Evolutionary conservation across 2,113 vertebrate species (phyloP).

Genomic region (Leptosomus discolor): DNA sequence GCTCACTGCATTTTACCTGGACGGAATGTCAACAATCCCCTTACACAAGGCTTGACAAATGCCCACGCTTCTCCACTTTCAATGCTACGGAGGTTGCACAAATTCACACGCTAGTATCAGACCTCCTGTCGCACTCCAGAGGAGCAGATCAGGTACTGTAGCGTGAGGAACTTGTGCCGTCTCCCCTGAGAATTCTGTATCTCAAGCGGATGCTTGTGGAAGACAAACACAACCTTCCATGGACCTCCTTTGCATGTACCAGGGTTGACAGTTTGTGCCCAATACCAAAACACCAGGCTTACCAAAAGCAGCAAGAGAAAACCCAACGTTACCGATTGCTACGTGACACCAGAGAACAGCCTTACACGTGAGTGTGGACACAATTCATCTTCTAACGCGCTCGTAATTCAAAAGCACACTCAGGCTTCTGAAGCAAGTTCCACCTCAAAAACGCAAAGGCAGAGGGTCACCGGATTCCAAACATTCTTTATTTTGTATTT

Average conservation of each 20-base stretch:
- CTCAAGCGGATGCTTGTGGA: background rate
- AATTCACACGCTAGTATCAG: background rate
- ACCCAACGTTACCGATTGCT: background rate
- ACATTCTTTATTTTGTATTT: conserved; percentile 36
- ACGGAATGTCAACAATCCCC: background rate
- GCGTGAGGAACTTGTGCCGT: background rate
- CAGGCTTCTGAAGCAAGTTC: background rate
- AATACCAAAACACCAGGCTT: background rate
- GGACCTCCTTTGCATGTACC: background rate
- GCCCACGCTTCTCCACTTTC: background rate
- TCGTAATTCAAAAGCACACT: background rate
- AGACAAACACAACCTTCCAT: background rate
- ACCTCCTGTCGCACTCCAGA: background rate
- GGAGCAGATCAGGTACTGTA: background rate
- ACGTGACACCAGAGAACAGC: background rate
- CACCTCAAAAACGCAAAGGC: background rate
- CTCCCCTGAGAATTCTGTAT: background rate
- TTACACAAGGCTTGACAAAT: background rate
- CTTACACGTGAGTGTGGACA: background rate
- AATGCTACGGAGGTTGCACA: background rate
- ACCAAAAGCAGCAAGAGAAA: background rate
- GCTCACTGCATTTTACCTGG: background rate
- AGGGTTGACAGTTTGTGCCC: background rate
- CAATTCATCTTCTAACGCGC: background rate
- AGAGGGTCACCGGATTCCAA: conserved; percentile 24